Base-by-base conservation (phyloP, 2,888 invertebrate genomes). In the Chydorus sphaericus region DNA sequence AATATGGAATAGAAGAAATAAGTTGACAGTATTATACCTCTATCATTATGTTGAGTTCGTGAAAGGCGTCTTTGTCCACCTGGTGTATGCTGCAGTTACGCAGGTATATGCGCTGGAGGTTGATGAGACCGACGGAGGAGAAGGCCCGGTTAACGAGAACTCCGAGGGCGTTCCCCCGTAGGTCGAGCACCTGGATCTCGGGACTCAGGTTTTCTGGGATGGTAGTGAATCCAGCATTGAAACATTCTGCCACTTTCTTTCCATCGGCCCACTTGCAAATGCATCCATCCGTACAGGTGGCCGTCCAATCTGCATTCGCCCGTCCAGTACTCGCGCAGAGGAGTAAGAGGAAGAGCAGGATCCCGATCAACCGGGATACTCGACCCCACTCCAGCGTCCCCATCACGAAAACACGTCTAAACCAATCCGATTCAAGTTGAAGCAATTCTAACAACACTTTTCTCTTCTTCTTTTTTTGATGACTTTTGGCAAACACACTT, bases 221-320 rank as follows among this genome's bases (percentile, higher is more conserved):
- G 60, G 81, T 77, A 62, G 83, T 83, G 62, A 90, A 78, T 63
- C 85, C 83, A 62, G 85, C 81, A 65, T 85, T 82, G 60, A 81
- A 80, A 72, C 91, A 92, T 58, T 85, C 77, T 56, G 89, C 91
- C 44, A 87, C 87, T 70, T 87, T 88, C 72, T 91, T 91, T 60
- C 90, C 90, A 59, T 84, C 85, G 44, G 85, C 83, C 91, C 91
- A 92, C 73, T 88, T 90, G 77, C 91, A 91, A 65, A 81, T 80
- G 70, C 91, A 91, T 64, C 84, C 81, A 62, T 81, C 77, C 65
- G 88, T 85, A 71, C 89, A 90, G 71, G 86, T 87, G 14, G 56
- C 29, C 54, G 86, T 85, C 88, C 88, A 89, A 71, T 89, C 89
- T 59, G 29, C 48, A 20, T 36, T 23, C 14, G 23, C 44, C 4